phyloP scores from a whole-genome alignment of 2,113 vertebrate species.

The Zonotrichia leucophrys region DNA sequence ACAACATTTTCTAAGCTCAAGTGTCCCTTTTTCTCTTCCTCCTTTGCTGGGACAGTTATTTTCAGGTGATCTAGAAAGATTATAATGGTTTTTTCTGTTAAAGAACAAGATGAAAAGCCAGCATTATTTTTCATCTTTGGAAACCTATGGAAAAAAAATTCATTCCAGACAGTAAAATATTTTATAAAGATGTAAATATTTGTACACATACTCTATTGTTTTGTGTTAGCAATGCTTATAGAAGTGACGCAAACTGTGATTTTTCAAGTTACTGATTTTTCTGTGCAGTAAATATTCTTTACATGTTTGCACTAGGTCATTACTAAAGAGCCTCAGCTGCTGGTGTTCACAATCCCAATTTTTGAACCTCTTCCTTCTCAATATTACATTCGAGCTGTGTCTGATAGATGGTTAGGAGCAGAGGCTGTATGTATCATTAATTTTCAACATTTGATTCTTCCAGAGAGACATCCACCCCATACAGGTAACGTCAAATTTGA shows the following conservation, averaged over 20 bases:
- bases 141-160: background rate
- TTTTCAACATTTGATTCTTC: constrained; percentile 96
- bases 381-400: constrained; percentile 95
- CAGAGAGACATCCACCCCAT: constrained; percentile 95
- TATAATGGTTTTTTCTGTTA: background rate
- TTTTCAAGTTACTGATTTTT: background rate
- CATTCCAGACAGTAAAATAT: background rate
- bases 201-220: background rate
- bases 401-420: constrained; percentile 95
- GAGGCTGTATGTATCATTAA: constrained; percentile 96
- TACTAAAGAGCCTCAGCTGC: constrained; percentile 84
- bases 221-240: background rate
- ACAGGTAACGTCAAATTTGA: constrained; percentile 81
- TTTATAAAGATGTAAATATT: background rate
- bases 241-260: background rate
- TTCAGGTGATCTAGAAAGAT: background rate
- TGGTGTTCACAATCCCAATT: constrained; percentile 98
- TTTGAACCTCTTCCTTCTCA: constrained; percentile 97
- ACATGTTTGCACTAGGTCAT: constrained; percentile 81
- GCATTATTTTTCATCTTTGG: background rate
- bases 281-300: constrained; percentile 11
- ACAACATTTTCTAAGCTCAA: background rate
- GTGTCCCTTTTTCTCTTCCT: background rate
- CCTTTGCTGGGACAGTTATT: background rate
- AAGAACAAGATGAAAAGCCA: background rate